A percentile compares a stretch with the other conserved stretches of the same genome.
phyloP scores from a whole-genome alignment of 2,113 vertebrate species.

The Chroicocephalus ridibundus region DNA sequence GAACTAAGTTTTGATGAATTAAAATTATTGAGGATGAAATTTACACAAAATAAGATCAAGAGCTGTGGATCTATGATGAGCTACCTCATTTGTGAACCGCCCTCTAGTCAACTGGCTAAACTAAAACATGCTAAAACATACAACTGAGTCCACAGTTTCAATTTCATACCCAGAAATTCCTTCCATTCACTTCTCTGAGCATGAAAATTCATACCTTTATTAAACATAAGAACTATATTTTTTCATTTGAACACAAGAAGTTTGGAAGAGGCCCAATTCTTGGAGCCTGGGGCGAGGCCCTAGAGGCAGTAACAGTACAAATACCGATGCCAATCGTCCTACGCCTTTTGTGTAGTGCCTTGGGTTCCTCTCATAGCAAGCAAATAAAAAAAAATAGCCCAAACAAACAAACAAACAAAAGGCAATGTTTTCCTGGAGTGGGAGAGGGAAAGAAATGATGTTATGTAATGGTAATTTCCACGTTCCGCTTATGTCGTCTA shows the following conservation, averaged over 20 bases:
- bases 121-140: no score
- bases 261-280: not conserved
- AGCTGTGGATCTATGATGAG: not conserved
- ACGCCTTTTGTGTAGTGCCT: accelerated
- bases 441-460: not conserved
- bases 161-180: not conserved
- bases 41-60: not conserved
- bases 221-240: not conserved
- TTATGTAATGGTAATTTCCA: not conserved
- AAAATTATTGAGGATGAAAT: not conserved
- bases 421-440: accelerated
- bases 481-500: not conserved
- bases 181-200: not conserved
- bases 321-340: not conserved
- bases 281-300: not conserved
- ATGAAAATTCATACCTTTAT: not conserved
- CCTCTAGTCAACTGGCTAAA: not conserved
- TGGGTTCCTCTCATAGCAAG: not conserved
- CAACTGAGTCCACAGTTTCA: not conserved
- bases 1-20: not conserved
- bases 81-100: not conserved
- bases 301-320: not conserved
- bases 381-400: not conserved
- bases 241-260: not conserved
- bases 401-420: not conserved